These are phyloP conservation scores for Cherax destructor DNA, from an alignment of 1,140 invertebrate genomes.

Conservation along the genomic window DNA sequence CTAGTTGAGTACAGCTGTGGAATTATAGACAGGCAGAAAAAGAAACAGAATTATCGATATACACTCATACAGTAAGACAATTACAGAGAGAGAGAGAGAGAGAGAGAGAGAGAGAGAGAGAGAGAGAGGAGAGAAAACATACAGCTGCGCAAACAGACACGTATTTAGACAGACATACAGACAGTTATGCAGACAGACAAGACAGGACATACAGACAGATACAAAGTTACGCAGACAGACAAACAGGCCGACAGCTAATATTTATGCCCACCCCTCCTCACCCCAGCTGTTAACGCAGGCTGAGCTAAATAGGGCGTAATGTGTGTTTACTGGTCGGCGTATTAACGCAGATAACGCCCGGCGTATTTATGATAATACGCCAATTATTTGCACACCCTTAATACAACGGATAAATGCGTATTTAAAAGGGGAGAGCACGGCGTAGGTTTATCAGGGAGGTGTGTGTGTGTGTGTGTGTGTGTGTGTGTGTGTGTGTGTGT, in stretches of 20 bases:
- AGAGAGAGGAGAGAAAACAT: neutral
- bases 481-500: no score
- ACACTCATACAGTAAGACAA: neutral
- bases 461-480: no score
- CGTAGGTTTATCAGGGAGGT: neutral
- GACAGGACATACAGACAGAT: neutral
- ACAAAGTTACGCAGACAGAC: neutral
- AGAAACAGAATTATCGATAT: neutral
- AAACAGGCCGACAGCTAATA: slow-evolving; percentile 2
- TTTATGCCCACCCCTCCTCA: neutral
- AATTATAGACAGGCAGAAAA: neutral
- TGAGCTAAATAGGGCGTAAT: slow-evolving; percentile 1
- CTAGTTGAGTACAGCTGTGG: no score
- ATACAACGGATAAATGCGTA: slow-evolving; percentile 57
- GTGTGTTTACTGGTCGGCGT: neutral
- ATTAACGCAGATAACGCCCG: no score
- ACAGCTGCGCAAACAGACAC: no score
- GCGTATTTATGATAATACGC: slow-evolving; percentile 40
- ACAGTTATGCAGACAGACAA: slow-evolving; percentile 5
- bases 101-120: neutral
- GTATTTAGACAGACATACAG: neutral
- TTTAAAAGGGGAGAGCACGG: slow-evolving; percentile 16
- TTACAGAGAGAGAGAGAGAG: neutral
- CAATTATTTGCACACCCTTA: slow-evolving; percentile 64
- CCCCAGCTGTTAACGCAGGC: neutral